Conservation (phyloP, 2,888 invertebrate species). For the Yponomeuta malinellus region DNA sequence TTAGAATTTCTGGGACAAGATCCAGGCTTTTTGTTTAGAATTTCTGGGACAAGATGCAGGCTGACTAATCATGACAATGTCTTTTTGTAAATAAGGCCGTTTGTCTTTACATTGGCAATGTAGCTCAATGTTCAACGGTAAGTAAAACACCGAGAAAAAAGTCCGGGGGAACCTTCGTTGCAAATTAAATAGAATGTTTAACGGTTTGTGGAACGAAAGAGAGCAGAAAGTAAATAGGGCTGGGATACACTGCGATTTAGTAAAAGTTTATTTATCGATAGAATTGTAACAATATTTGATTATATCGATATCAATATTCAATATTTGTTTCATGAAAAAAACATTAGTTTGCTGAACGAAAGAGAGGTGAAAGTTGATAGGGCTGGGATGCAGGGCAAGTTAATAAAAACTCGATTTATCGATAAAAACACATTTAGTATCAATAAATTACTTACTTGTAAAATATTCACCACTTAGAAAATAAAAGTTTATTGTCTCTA, state of each 20-base stretch:
- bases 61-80: too few relatives aligned
- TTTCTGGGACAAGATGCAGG: too few relatives aligned
- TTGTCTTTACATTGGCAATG: background rate
- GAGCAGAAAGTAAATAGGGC: background rate
- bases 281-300: background rate
- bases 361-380: background rate
- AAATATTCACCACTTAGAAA: too few relatives aligned
- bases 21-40: too few relatives aligned
- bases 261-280: background rate
- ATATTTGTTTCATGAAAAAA: too few relatives aligned
- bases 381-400: background rate
- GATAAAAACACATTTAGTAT: background rate
- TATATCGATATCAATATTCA: background rate
- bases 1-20: too few relatives aligned
- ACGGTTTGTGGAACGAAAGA: background rate
- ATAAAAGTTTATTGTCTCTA: too few relatives aligned
- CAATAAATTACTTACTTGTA: too few relatives aligned
- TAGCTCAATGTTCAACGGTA: background rate
- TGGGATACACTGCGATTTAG: background rate
- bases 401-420: background rate
- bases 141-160: background rate
- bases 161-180: background rate
- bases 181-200: background rate
- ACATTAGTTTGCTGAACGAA: background rate
- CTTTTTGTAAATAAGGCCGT: too few relatives aligned